Conservation (phyloP, 2,888 invertebrate genomes). For the Mesodorylaimus sp. region DNA sequence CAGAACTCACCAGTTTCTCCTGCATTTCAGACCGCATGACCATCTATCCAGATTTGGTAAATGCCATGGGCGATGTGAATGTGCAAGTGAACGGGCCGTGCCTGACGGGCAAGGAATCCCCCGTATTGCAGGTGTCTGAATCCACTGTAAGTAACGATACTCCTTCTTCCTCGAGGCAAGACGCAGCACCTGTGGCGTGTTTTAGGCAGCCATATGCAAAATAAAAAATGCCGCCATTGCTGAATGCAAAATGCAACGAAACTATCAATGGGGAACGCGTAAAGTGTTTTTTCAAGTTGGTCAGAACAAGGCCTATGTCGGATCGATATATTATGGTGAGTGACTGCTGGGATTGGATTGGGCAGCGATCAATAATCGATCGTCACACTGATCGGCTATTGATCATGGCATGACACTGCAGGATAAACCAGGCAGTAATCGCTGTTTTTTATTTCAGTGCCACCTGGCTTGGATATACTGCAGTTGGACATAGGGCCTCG, state of each 20-base stretch:
- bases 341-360: too few species aligned
- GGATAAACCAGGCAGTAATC: too few species aligned
- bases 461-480: slow-evolving; percentile 28
- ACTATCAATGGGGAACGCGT: slow-evolving; percentile 28
- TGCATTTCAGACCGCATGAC: slow-evolving; percentile 21
- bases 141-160: too few species aligned
- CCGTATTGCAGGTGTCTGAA: too few species aligned
- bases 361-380: too few species aligned
- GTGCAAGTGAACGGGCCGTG: slow-evolving; percentile 94
- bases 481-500: slow-evolving; percentile 25
- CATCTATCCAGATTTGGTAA: slow-evolving; percentile 63
- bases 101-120: slow-evolving; percentile 41
- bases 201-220: too few species aligned
- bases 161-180: too few species aligned
- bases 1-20: too few species aligned
- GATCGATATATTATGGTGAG: slow-evolving; percentile 27
- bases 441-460: too few species aligned
- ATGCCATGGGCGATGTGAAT: slow-evolving; percentile 88
- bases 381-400: too few species aligned
- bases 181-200: too few species aligned
- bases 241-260: slow-evolving; percentile 23
- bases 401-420: too few species aligned
- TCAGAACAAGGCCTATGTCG: slow-evolving; percentile 21
- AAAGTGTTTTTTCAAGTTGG: slow-evolving; percentile 27
- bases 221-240: slow-evolving; percentile 26